phyloP scores from a whole-genome alignment of 2,797 vertebrate genomes.

The Pampus argenteus region DNA sequence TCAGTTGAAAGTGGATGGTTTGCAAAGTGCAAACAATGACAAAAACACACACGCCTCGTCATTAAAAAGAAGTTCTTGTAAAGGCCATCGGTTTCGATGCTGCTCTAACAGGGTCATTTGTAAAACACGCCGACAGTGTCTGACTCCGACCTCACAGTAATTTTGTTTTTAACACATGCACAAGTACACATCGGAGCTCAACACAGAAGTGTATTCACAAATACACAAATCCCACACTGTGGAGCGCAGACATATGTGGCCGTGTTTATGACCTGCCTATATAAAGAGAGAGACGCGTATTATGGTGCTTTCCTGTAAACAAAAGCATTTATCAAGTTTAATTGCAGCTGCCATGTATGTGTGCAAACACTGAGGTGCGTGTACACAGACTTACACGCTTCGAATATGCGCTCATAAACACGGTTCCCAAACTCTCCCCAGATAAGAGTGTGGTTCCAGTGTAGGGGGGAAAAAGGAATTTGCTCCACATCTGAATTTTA shows the following conservation, averaged over 20 bases:
- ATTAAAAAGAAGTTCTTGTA: slow-evolving; percentile 63
- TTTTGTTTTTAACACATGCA: slow-evolving; percentile 39
- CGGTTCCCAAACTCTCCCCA: slow-evolving; percentile 20
- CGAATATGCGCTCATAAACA: slow-evolving; percentile 33
- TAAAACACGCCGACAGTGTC: slow-evolving; percentile 46
- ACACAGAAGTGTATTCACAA: slow-evolving; percentile 15
- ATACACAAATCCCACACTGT: slow-evolving; percentile 34
- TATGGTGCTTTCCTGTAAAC: slow-evolving; percentile 70
- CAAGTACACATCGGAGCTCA: slow-evolving; percentile 9
- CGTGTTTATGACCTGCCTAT: slow-evolving; percentile 62
- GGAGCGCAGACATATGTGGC: slow-evolving; percentile 51
- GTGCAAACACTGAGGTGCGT: slow-evolving; percentile 48
- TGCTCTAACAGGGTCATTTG: slow-evolving; percentile 49
- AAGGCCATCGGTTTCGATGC: slow-evolving; percentile 53
- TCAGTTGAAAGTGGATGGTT: slow-evolving; percentile 56
- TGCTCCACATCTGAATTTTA: slow-evolving; percentile 34
- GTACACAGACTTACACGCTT: slow-evolving; percentile 17
- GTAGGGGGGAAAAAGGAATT: slow-evolving; percentile 35
- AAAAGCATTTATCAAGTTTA: slow-evolving; percentile 72
- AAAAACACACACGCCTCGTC: slow-evolving; percentile 55
- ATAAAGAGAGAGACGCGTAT: slow-evolving; percentile 64
- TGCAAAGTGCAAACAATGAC: slow-evolving; percentile 66
- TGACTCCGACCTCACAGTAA: slow-evolving; percentile 33
- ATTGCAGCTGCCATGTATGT: slow-evolving; percentile 58
- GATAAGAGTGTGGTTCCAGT: slow-evolving; percentile 53